Percentiles rank a stretch among this genome's conserved stretches.
These are phyloP conservation scores for Acanthochromis polyacanthus DNA, from an alignment of 2,113 vertebrate species.

Conservation along the genomic window DNA sequence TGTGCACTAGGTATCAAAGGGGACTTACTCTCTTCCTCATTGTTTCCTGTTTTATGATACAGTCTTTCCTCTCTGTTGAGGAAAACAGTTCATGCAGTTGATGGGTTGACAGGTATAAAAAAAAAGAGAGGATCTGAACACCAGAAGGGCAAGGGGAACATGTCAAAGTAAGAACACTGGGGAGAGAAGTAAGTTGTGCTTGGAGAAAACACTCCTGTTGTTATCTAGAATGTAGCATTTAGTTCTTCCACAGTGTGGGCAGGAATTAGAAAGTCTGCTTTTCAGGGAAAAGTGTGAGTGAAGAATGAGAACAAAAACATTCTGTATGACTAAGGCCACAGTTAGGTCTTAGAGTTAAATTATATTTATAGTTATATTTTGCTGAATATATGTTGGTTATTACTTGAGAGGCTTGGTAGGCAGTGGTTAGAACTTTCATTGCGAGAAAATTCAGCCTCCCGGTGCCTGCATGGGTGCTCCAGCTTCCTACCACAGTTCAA, in stretches of 20 bases:
- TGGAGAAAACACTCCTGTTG: conserved; percentile 20
- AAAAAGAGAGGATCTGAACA: conserved; percentile 39
- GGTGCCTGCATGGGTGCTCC: no score
- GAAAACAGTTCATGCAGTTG: conserved; percentile 26
- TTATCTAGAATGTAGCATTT: conserved; percentile 19
- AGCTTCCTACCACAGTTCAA: no score
- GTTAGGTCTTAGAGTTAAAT: no score
- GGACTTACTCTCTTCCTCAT: conserved; percentile 40
- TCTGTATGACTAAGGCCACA: no score
- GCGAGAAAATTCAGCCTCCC: no score
- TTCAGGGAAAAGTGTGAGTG: conserved; percentile 6
- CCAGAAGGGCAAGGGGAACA: conserved; percentile 46
- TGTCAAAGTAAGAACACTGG: conserved; percentile 39
- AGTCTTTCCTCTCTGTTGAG: conserved; percentile 49
- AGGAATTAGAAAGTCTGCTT: conserved; percentile 25
- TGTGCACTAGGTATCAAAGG: conserved; percentile 52
- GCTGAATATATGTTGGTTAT: no score
- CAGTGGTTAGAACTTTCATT: no score
- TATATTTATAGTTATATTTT: no score
- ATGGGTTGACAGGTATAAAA: conserved; percentile 60
- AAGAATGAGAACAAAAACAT: not conserved
- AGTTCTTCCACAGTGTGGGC: conserved; percentile 18
- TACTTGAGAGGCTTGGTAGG: no score
- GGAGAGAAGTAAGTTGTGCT: conserved; percentile 39
- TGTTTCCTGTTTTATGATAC: conserved; percentile 55